Conservation (phyloP, 2,113 vertebrate species). For the Bombycilla garrulus region DNA sequence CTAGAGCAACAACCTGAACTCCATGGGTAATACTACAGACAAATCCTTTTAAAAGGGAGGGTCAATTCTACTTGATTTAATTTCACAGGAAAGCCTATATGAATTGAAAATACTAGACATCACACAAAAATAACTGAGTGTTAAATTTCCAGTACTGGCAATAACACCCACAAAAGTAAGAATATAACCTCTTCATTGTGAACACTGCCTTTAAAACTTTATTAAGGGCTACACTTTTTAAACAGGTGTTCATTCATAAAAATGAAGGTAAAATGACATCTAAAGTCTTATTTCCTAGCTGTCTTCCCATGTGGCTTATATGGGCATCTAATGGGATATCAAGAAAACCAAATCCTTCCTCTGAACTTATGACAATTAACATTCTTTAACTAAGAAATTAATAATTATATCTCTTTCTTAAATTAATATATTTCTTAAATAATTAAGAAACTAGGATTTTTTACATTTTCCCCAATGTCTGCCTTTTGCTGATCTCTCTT, state of each 20-base stretch:
- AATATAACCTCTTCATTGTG: neutral
- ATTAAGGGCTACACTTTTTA: neutral
- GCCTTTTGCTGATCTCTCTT: neutral
- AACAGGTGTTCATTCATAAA: neutral
- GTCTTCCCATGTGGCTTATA: neutral
- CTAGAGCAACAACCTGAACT: neutral
- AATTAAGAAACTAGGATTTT: neutral
- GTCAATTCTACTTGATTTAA: neutral
- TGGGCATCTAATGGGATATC: neutral
- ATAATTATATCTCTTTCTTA: neutral
- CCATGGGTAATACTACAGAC: fast-evolving
- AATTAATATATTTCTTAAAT: neutral
- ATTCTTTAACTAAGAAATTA: neutral
- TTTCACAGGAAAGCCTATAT: neutral
- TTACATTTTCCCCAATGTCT: neutral
- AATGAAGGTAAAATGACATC: neutral
- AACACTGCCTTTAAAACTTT: neutral
- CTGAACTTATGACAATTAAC: neutral
- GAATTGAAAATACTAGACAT: neutral
- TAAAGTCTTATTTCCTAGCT: neutral
- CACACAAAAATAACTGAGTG: neutral
- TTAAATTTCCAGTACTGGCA: neutral
- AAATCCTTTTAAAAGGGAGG: neutral
- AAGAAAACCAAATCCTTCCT: neutral
- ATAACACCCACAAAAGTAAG: neutral